Evolutionary conservation across 2,113 vertebrate genomes (phyloP).

Genomic region (Callopanchax toddi): DNA sequence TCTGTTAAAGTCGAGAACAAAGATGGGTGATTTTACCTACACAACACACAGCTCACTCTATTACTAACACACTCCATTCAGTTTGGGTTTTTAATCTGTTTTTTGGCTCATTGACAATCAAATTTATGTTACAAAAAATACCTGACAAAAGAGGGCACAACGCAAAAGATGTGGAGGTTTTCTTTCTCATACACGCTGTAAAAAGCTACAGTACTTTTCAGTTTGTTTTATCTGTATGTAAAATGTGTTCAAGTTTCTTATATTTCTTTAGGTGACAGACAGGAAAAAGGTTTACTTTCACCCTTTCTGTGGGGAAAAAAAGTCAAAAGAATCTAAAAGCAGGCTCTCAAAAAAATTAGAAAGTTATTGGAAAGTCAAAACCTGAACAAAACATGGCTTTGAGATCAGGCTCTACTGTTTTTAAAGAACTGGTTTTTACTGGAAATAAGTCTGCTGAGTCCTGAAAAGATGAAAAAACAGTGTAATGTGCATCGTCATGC

Average conservation of each 20-base stretch:
- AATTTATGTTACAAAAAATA: not conserved
- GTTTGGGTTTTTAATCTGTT: slow-evolving; percentile 1
- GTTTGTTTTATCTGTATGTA: slow-evolving; percentile 17
- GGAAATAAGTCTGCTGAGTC: slow-evolving; percentile 17
- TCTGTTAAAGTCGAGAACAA: slow-evolving; percentile 1
- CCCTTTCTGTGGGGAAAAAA: slow-evolving; percentile 12
- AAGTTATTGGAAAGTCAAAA: slow-evolving; percentile 9
- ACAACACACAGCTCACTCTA: not conserved
- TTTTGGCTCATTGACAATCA: not conserved
- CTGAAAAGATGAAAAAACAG: slow-evolving; percentile 14
- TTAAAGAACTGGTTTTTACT: not conserved
- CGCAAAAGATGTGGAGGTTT: slow-evolving; percentile 1
- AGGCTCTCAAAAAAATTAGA: slow-evolving; percentile 6
- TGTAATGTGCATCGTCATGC: slow-evolving; percentile 10
- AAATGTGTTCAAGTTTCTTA: slow-evolving; percentile 58
- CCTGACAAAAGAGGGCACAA: slow-evolving; percentile 24
- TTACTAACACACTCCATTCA: not conserved
- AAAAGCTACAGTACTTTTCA: slow-evolving; percentile 20
- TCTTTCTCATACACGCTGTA: not conserved
- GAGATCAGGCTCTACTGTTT: not conserved
- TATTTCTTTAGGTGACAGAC: slow-evolving; percentile 16
- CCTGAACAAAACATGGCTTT: slow-evolving; percentile 1
- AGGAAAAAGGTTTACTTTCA: slow-evolving; percentile 21
- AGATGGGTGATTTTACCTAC: not conserved
- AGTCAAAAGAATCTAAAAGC: not conserved